Evolutionary conservation across 2,888 invertebrate genomes (phyloP), one percentile per base, ranked within the genome.

Genomic region (Neoaliturus tenellus): DNA sequence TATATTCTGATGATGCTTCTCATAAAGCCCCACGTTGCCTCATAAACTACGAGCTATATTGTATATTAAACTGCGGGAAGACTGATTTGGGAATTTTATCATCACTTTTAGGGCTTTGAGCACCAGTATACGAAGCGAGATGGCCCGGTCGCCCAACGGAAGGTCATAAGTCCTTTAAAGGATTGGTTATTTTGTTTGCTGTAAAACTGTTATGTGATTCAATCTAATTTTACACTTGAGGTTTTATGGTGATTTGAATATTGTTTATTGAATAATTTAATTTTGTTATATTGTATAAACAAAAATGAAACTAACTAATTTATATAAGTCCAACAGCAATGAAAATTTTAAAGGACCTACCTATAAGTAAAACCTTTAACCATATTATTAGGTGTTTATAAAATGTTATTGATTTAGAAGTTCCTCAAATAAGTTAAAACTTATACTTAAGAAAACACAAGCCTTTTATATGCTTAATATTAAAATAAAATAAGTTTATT

Each of bases 21-120:
- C 62, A 62, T 62, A 62, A 62, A 62, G 62, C 62, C 62, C 28
- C 62, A 62, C 31, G 62, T 25, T 31, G 62, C 62, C 28, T 62
- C 62, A 17, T 62, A 62, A 62, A 62, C 62, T 31, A 62, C 62
- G 62, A 62, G 62, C 62, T 62, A 62, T 62, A 62, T 62, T 62
- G 62, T 62, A 62, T 62, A 62, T 62, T 62, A 62, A 62, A 62
- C 62, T 62, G 62, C 62, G 31, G 62, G 62, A 62, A 62, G 62
- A 62, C 62, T 62, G 62, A 62, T 62, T 62, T 62, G 62, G 62
- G 31, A 62, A 62, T 62, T 62, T 62, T 62, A 62, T 62, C 62
- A 62, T 62, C 62, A 17, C 62, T 62, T 62, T 62, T 62, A 62
- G 31, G 14, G 62, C 62, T 31, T 12, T 17, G 28, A 23, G 8